Base-by-base conservation (phyloP, 2,888 invertebrate genomes). In the Callimorpha dominula region DNA sequence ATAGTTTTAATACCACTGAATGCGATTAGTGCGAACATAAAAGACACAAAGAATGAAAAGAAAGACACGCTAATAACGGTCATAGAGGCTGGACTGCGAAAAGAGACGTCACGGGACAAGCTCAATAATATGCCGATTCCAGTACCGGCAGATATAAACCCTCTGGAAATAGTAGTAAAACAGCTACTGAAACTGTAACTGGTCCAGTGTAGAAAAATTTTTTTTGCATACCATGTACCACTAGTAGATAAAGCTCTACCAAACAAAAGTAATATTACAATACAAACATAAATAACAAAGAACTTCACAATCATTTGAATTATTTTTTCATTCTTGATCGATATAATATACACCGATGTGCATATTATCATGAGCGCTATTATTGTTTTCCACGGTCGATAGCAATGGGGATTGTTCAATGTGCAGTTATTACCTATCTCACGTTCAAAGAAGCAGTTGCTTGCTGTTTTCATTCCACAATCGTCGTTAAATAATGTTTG, bases 41-140 rank as follows among this genome's bases (percentile, higher is more conserved):
- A 60, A 52, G 89, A 85, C 46, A 90, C 71, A 74, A 91, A 89
- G 63, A 89, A 70, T 14, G 93, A 87, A 81, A 90, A 88, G 70
- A 93, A 82, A 46, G 92, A 79, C 6, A 86, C 81, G n/a, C 89
- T 87, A 72, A 94, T 88, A 40, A 94, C 86, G 50, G 92, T 92
- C 92, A 94, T 95, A 31, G 91, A 92, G 3, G 94, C 92, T 49
- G 94, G 93, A 81, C 95, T 94, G 15, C 95, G 92, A 77, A 95
- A 95, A 2, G 91, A 81, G 14, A 88, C 89, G 67, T 93, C 91
- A 2, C 86, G 86, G 12, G 93, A 89, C 72, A 95, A 81, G 85
- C 87, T 92, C 15, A 88, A 76, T 65, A 93, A 85, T 42, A 95
- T 88, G 15, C 94, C 94, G 74, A 84, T 89, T 2, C 95, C 95